A percentile compares a stretch with the other conserved stretches of the same genome.
Conservation (phyloP, 2,888 invertebrate genomes). For the Biston stratarius region DNA sequence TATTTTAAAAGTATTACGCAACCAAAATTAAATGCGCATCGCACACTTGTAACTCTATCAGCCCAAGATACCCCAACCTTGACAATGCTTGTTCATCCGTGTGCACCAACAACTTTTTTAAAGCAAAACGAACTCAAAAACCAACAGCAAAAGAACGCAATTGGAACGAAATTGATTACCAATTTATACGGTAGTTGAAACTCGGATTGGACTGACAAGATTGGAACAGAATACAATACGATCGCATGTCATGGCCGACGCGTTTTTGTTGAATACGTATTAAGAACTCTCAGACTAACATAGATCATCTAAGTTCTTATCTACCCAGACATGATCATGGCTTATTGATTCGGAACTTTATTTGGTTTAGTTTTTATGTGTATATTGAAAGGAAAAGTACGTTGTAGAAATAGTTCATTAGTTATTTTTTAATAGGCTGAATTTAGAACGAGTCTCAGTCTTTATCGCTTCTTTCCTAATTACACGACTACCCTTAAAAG, state of each 20-base stretch:
- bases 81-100: conserved; percentile 41
- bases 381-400: conserved; percentile 8
- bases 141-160: neutral
- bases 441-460: neutral
- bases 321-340: conserved; percentile 12
- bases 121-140: conserved; percentile 5
- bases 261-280: conserved; percentile 31
- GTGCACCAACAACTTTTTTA: conserved; percentile 1
- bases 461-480: too few relatives aligned
- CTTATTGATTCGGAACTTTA: conserved; percentile 6
- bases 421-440: neutral
- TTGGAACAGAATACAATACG: conserved; percentile 41
- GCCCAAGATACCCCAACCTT: conserved; percentile 37
- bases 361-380: neutral
- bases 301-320: neutral
- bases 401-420: too few relatives aligned
- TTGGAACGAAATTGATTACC: neutral
- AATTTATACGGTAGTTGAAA: conserved; percentile 19
- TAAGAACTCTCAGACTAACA: conserved; percentile 2
- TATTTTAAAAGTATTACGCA: too few relatives aligned
- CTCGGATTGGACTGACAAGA: conserved; percentile 5
- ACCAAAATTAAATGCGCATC: neutral
- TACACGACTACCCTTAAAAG: too few relatives aligned
- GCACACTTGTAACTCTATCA: conserved; percentile 3
- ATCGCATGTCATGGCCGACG: conserved; percentile 41